Evolutionary conservation across 1,140 invertebrate genomes (phyloP), one percentile per base, ranked within the genome.

Genomic region (Drosophila equinoxialis): DNA sequence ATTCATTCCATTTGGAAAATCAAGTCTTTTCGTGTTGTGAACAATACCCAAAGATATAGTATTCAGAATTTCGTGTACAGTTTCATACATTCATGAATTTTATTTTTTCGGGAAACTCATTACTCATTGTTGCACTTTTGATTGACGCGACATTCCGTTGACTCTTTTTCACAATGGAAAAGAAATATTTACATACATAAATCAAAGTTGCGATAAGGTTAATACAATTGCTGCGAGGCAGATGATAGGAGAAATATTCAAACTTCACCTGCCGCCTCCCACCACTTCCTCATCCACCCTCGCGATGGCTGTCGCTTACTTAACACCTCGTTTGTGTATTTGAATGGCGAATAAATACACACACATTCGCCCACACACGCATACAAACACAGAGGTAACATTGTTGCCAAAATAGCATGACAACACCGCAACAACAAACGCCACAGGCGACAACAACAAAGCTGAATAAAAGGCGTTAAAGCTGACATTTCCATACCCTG

Each of bases 331-430:
- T 77, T 83, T 82, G 68, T 51, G 66, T 62, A 41, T 79, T 75
- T 70, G 65, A 75, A 68, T 58, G 73, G 54, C 63, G 69, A 69
- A 73, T 63, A 65, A 68, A 66, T 65, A 51, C 71, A 45, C 48
- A 58, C 11, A 17, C 35, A 48, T 45, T 7, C 42, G 42, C 41
- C 48, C 74, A 71, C 65, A 57, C 67, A 81, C 74, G 26, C 78
- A 63, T 48, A 86, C 70, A 72, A 76, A 87, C 68, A 76, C 66
- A 57, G 72, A 77, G 69, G 67, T 79, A 87, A 87, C 83, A 87
- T 80, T 86, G 83, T 83, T 87, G 83, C 79, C 83, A 79, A 83
- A 86, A 86, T 69, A 82, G 76, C 83, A 77, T 83, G 83, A 87
- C 84, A 87, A 75, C 62, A 62, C 71, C 70, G 64, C 73, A 83